Evolutionary conservation across 2,888 invertebrate species (phyloP), one percentile per base, ranked within the genome.

Genomic region (Eudemis profundana): DNA sequence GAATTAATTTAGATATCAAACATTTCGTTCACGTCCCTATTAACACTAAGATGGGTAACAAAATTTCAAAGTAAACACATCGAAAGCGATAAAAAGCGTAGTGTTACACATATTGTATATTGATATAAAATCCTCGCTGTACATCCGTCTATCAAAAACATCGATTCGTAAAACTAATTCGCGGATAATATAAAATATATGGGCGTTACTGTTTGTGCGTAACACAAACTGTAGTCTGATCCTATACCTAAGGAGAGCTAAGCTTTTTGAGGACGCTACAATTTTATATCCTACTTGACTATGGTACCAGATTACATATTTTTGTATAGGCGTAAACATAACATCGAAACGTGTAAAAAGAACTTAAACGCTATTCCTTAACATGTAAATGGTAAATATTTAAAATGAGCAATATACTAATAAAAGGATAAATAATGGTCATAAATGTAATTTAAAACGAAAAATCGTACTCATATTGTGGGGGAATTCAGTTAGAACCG

Each of bases 381-480:
- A 81, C 72, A 78, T 83, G 81, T 87, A 76, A 87, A 86, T 89
- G 90, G 89, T 90, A 90, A 85, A 87, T 89, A 87, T 86, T 87
- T 85, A 79, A 85, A 88, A 89, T 90, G 91, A 91, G 91, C 91
- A 90, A 90, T 82, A 85, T 78, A 86, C 89, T 87, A 89, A 84
- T 79, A 84, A 79, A 79, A 77, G 85, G 88, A 87, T 89, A 90
- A 89, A 91, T 89, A 89, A 85, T 85, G 85, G 83, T 86, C 87
- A 83, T 83, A 36, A 57, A 64, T 50, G 57, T 64, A 85, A 75
- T 83, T 83, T 79, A 78, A 85, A 81, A 82, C 76, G 77, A 82
- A 81, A 82, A 78, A 74, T 64, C 10, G 44, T 59, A 72, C 78
- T 80, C 78, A 76, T 75, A 74, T 78, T 78, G 70, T 69, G 73